phyloP scores from a whole-genome alignment of 2,888 invertebrate species.

The Drosophila borealis region DNA sequence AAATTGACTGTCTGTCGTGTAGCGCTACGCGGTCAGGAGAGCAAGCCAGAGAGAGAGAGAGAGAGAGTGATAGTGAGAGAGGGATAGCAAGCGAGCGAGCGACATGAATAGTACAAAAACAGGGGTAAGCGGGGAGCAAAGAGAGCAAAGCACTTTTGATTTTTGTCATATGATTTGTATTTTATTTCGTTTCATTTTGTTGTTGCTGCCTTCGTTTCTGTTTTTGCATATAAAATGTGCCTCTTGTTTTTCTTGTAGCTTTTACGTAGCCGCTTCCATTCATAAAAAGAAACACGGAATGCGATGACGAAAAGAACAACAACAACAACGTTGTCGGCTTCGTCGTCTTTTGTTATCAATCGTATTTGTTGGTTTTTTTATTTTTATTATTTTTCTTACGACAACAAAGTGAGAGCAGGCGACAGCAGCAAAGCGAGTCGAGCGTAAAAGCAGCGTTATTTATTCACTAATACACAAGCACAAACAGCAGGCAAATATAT shows the following conservation, averaged over 20 bases:
- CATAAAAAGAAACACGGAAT: conserved; percentile 66
- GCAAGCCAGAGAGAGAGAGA: conserved; percentile 27
- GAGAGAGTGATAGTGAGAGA: conserved; percentile 4
- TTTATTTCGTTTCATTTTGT: conserved; percentile 29
- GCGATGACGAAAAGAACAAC: conserved; percentile 28
- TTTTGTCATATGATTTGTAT: conserved; percentile 65
- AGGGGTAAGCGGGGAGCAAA: conserved; percentile 18
- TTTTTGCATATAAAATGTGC: conserved; percentile 57
- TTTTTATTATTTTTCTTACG: conserved; percentile 27
- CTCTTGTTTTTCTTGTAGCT: conserved; percentile 36
- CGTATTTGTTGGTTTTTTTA: conserved; percentile 29
- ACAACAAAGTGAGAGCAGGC: conserved; percentile 48
- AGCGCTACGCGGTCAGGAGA: conserved; percentile 30
- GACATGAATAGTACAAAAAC: conserved; percentile 2
- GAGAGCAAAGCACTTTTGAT: conserved; percentile 59
- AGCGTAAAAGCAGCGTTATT: conserved; percentile 64
- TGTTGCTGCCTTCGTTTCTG: conserved; percentile 42
- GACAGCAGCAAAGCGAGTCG: conserved; percentile 11
- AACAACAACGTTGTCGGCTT: conserved; percentile 24
- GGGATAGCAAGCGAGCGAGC: neutral
- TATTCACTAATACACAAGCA: conserved; percentile 45
- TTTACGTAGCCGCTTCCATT: conserved; percentile 48
- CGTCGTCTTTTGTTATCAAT: conserved; percentile 65
- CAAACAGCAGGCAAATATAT: conserved; percentile 40
- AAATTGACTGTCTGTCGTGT: conserved; percentile 64